A percentile compares a stretch with the other conserved stretches of the same genome.
Conservation (phyloP, 2,888 invertebrate genomes). For the Volucella inflata region DNA sequence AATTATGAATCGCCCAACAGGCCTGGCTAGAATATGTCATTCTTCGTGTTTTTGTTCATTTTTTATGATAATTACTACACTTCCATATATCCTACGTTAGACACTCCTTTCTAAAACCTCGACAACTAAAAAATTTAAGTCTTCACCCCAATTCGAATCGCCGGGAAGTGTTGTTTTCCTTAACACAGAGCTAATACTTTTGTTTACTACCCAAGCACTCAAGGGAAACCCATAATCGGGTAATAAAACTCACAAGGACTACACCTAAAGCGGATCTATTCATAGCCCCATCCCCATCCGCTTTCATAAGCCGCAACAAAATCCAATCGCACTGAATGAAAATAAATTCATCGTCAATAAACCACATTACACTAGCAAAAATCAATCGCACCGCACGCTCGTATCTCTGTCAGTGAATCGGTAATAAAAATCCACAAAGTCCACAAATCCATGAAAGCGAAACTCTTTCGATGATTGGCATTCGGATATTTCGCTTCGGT, state of each 20-base stretch:
- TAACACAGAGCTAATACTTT: slow-evolving; percentile 18
- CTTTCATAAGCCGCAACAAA: background rate
- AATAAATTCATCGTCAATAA: slow-evolving; percentile 64
- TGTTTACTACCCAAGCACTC: slow-evolving; percentile 26
- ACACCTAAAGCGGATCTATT: slow-evolving; percentile 19
- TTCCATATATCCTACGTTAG: too few relatives aligned
- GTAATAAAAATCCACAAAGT: slow-evolving; percentile 47
- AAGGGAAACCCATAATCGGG: slow-evolving; percentile 56
- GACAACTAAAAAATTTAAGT: background rate
- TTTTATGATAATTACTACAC: too few relatives aligned
- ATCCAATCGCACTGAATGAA: slow-evolving; percentile 50
- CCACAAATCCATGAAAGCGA: slow-evolving; percentile 21
- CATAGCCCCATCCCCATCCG: background rate
- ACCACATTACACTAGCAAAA: slow-evolving; percentile 46
- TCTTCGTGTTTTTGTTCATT: too few relatives aligned
- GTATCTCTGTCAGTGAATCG: slow-evolving; percentile 28
- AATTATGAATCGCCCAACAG: too few relatives aligned
- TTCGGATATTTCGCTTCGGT: too few relatives aligned
- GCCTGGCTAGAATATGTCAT: too few relatives aligned
- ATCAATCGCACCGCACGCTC: slow-evolving; percentile 46
- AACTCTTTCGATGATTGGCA: background rate
- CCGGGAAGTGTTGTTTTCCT: background rate
- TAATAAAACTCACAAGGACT: slow-evolving; percentile 57
- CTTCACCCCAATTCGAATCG: background rate
- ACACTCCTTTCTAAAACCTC: background rate